Evolutionary conservation across 1,140 invertebrate genomes (phyloP).

Genomic region (Meloidogyne exigua): DNA sequence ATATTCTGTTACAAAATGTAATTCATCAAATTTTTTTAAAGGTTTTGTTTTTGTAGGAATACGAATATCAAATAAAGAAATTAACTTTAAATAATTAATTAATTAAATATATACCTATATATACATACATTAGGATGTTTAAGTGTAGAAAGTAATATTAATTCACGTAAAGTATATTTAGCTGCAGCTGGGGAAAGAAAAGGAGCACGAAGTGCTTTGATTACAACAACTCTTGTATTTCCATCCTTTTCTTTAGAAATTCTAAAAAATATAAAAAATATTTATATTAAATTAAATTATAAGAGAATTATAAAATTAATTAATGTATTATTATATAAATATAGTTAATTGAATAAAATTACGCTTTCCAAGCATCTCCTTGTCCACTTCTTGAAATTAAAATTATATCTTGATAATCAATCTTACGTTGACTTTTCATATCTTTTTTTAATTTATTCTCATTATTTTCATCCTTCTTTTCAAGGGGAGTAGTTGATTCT

Average conservation of each 20-base stretch:
- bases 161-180: constrained; percentile 24
- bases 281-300: no score
- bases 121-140: constrained; percentile 25
- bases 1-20: constrained; percentile 27
- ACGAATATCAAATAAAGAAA: constrained; percentile 22
- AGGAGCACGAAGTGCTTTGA: constrained; percentile 18
- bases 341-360: no score
- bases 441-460: constrained; percentile 4
- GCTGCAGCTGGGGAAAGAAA: constrained; percentile 23
- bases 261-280: neutral
- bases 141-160: constrained; percentile 13
- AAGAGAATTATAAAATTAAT: no score
- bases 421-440: constrained; percentile 19
- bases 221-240: constrained; percentile 14
- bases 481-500: neutral
- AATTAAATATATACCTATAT: neutral
- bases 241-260: constrained; percentile 19
- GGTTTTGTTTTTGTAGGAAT: constrained; percentile 19
- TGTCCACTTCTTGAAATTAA: constrained; percentile 19
- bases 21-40: constrained; percentile 25
- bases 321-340: no score
- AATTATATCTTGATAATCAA: neutral
- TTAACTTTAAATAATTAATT: constrained; percentile 25
- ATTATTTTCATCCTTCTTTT: neutral
- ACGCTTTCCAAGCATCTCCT: constrained; percentile 27